Base-by-base conservation (phyloP, 2,113 vertebrate genomes). In the Sturnira hondurensis region DNA sequence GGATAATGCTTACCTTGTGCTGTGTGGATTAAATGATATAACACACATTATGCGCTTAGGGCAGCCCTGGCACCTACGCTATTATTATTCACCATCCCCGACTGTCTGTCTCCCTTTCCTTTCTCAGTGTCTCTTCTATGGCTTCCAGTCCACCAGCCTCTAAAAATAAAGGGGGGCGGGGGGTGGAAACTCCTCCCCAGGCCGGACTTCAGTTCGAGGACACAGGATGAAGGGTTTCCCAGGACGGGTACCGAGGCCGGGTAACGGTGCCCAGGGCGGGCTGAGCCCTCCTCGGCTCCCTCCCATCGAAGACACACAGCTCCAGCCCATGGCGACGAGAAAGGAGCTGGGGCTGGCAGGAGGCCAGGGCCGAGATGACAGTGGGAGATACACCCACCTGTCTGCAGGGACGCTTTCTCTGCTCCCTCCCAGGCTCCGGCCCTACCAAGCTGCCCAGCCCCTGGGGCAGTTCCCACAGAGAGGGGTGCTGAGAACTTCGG, bases 381-480 rank as follows among this genome's bases (percentile, higher is more conserved):
- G 89, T 4, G 0, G 73, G 74, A 97, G 97, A 97, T 97, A 98
- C 97, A 20, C 97, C 97, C 89, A 97, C 97, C 89, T 92, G 96
- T 98, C 97, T 97, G 84, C 68, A 33, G 67, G 94, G 97, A 97
- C 36, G 96, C 96, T 95, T 70, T 93, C 96, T 88, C n/a, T 28
- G 80, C 93, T 95, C 86, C 89, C 80, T 97, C 91, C 96, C 83
- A 73, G 93, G 93, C 89, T 70, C 73, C 19, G 68, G 67, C 58
- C 83, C 91, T 81, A 71, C 68, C 93, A 94, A 70, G 92, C 85
- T 83, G 95, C 74, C 96, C 91, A 93, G 41, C 45, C 91, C 96
- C 95, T 94, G 83, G n/a, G 97, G 97, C 96, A 94, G 96, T 98
- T 98, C 97, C 97, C 97, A 98, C n/a, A 78, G 68, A 96, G 45